Evolutionary conservation across 1,140 invertebrate genomes (phyloP), one percentile per base, ranked within the genome.

Genomic region (Phthorimaea operculella): DNA sequence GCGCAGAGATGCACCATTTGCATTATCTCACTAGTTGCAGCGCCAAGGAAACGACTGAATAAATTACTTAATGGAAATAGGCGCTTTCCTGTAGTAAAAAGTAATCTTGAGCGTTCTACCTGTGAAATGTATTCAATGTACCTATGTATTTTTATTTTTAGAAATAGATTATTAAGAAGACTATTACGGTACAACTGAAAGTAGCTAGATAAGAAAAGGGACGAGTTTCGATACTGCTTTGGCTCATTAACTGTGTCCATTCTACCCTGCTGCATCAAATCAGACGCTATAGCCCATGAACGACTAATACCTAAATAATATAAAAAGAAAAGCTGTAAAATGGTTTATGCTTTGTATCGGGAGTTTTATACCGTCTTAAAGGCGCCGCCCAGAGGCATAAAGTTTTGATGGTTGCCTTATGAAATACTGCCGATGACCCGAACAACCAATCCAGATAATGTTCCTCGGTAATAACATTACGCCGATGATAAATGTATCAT

Each of bases 271-370:
- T 14, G 10, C 44, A 47, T 47, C 44, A 47, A 5, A 47, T 16
- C 44, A 47, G 16, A 47, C 44, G n/a, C 14, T 47, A 47, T 47
- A 4, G 4, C 4, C 15, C 16, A n/a, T 39, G 10, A 28, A 39
- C 36, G 36, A 39, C 36, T 39, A 39, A 39, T 39, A n/a, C 36
- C n/a, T n/a, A 47, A 47, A 9, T 16, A 47, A 47, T 16, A 47
- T 47, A 47, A 47, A 16, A 47, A 47, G 44, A 47, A 47, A 47
- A 9, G 16, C 44, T 47, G 44, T 47, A 47, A 47, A 47, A 5
- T 17, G 44, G 44, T 47, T 47, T 47, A 47, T 47, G 44, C 2
- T 47, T 47, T 47, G 44, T 47, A 47, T 47, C 44, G 44, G 44
- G 15, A 17, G 44, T 15, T 47, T 47, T 47, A 47, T 47, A 11